Conservation (phyloP, 2,113 vertebrate species). For the Parotia lawesii region DNA sequence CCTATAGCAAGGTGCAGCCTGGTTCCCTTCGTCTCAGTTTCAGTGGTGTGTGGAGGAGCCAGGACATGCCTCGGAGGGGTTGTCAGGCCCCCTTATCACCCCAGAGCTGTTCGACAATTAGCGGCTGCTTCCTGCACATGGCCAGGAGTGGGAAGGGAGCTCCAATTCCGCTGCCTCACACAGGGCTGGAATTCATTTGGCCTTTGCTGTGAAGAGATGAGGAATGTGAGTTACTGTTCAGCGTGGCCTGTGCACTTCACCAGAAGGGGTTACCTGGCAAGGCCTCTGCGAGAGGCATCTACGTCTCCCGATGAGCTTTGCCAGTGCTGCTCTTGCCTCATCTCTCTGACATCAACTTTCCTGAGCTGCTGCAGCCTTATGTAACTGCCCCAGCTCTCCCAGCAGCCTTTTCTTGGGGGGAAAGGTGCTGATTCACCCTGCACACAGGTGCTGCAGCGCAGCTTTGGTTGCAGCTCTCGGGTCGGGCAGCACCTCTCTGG, state of each 20-base stretch:
- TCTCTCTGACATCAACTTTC: background rate
- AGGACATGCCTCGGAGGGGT: conserved; percentile 11
- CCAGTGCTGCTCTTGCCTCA: background rate
- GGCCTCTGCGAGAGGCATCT: background rate
- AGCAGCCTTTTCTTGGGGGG: background rate
- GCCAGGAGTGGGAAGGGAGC: background rate
- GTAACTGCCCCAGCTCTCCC: conserved; percentile 24
- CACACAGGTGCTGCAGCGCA: background rate
- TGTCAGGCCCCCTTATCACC: background rate
- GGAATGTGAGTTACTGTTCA: background rate
- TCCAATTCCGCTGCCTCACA: rapidly evolving
- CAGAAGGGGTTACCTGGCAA: background rate
- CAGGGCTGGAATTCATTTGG: background rate
- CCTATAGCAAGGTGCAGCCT: background rate
- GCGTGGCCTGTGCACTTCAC: background rate
- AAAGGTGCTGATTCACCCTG: conserved; percentile 49
- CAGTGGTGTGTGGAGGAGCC: background rate
- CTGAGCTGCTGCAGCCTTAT: conserved; percentile 32
- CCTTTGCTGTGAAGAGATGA: background rate
- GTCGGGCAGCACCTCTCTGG: background rate
- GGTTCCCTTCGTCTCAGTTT: background rate
- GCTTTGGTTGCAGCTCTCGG: background rate
- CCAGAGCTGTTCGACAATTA: background rate
- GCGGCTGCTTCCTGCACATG: background rate
- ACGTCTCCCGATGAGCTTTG: background rate